Conservation (phyloP, 2,797 vertebrate genomes). For the Adelosebastes latens region DNA sequence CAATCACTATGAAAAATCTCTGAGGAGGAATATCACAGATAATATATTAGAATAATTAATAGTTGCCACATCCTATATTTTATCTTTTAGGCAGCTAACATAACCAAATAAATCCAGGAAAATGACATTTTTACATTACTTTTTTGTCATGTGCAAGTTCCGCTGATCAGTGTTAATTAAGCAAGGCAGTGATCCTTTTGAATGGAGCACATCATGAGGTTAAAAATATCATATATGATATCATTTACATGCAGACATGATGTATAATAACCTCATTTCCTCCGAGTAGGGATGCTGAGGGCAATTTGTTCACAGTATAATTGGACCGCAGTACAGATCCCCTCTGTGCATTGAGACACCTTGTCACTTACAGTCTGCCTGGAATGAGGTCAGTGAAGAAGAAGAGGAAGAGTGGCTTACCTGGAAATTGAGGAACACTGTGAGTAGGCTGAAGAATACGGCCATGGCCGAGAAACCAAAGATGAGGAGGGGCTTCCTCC, state of each 20-base stretch:
- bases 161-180: neutral
- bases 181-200: neutral
- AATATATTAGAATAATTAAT: neutral
- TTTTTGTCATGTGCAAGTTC: neutral
- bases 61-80: neutral
- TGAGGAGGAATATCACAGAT: neutral
- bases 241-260: neutral
- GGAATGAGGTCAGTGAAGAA: slow-evolving; percentile 2
- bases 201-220: neutral
- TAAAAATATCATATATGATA: neutral
- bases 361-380: neutral
- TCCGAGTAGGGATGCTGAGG: neutral
- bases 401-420: slow-evolving; percentile 68
- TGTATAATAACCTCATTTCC: neutral
- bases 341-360: neutral
- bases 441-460: slow-evolving; percentile 89
- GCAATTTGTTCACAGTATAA: neutral
- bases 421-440: slow-evolving; percentile 90
- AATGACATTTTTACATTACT: neutral
- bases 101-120: neutral
- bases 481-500: slow-evolving; percentile 90
- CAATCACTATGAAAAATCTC: neutral
- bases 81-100: neutral
- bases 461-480: slow-evolving; percentile 93
- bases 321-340: neutral